phyloP scores from a whole-genome alignment of 2,888 invertebrate genomes.

The Amphimallon solstitiale region DNA sequence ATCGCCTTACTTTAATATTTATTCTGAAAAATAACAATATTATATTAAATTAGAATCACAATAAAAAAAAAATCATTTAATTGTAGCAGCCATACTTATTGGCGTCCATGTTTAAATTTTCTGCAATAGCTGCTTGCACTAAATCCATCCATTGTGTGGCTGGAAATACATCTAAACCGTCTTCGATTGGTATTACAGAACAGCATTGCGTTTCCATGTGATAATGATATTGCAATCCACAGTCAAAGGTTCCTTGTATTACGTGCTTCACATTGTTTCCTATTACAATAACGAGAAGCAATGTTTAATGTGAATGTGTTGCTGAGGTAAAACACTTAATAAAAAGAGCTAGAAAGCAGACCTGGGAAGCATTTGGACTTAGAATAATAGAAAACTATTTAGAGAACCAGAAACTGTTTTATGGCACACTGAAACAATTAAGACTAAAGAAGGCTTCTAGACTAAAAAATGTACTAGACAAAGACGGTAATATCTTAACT shows the following conservation, averaged over 20 bases:
- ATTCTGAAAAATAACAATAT: constrained; percentile 65
- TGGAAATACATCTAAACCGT: constrained; percentile 72
- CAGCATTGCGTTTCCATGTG: constrained; percentile 81
- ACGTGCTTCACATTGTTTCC: constrained; percentile 52
- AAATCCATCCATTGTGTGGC: constrained; percentile 74
- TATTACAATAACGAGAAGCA: neutral
- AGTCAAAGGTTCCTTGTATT: constrained; percentile 68
- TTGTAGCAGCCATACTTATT: constrained; percentile 69
- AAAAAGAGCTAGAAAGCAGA: too few relatives aligned
- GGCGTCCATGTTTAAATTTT: constrained; percentile 66
- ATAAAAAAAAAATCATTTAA: constrained; percentile 42
- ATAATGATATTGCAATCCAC: constrained; percentile 78
- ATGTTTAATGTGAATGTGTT: too few relatives aligned
- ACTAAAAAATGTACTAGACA: too few relatives aligned
- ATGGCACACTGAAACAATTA: too few relatives aligned
- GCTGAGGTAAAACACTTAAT: too few relatives aligned
- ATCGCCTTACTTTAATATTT: constrained; percentile 74
- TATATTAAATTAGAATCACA: neutral
- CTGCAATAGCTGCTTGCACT: constrained; percentile 67
- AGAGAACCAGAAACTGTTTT: too few relatives aligned
- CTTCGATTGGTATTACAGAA: constrained; percentile 72
- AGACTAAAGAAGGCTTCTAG: too few relatives aligned
- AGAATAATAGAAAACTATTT: too few relatives aligned
- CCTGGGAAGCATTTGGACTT: too few relatives aligned
- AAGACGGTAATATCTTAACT: too few relatives aligned